Evolutionary conservation across 2,113 vertebrate species (phyloP), one percentile per base, ranked within the genome.

Genomic region (Rhinopomastus cyanomelas): DNA sequence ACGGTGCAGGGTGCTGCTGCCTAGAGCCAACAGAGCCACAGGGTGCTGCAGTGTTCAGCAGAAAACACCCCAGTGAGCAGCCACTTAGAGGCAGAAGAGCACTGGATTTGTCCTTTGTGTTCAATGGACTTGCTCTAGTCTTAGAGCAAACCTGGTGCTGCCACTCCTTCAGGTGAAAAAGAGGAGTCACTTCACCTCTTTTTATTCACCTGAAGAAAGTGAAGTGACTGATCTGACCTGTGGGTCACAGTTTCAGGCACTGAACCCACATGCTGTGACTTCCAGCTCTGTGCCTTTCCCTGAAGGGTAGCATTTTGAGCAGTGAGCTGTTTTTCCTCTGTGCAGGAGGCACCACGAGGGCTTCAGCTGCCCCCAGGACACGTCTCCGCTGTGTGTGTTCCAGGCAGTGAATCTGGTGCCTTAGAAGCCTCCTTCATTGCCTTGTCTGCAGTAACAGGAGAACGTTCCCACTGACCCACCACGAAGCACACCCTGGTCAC

Each of bases 401-500:
- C 52, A 68, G 52, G 12, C 7, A 27, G 11, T 18, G 51, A 56
- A 67, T 66, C 8, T 8, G n/a, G 29, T 62, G 27, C 49, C 59
- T 53, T 67, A 22, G 62, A 57, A 53, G 32, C 57, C 36, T 42
- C 25, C 5, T 30, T 61, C 69, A 20, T 13, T 66, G 59, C 12
- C 20, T 77, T 67, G 16, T 22, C 25, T 57, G 71, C 27, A 6
- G 2, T 57, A n/a, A n/a, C n/a, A n/a, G n/a, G n/a, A n/a, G n/a
- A n/a, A n/a, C n/a, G n/a, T n/a, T n/a, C n/a, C n/a, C n/a, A n/a
- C n/a, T n/a, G n/a, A n/a, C n/a, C n/a, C n/a, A n/a, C n/a, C n/a
- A n/a, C 5, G 0, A 13, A 67, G 39, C 3, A 5, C 6, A 2
- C 21, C 5, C 22, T 49, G 56, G 15, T 46, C 22, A 0, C 5